These are phyloP conservation scores for Hestina assimilis DNA, from an alignment of 1,140 invertebrate species.

Conservation along the genomic window DNA sequence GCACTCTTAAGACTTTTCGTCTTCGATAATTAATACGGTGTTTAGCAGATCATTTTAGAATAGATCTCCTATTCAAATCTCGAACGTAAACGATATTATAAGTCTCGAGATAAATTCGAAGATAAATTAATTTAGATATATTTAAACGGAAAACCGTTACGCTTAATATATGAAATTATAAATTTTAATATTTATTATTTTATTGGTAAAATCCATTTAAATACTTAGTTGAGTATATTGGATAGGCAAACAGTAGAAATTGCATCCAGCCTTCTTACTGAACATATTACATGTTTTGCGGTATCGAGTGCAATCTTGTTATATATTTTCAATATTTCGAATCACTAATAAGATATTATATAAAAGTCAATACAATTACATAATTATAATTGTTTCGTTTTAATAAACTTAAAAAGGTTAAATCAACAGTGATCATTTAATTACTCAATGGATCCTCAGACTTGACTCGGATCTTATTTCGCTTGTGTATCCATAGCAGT, in stretches of 20 bases:
- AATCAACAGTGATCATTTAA: constrained; percentile 21
- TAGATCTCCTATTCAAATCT: background rate
- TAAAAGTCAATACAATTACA: too few species aligned
- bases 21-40: background rate
- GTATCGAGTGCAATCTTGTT: too few species aligned
- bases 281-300: background rate
- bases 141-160: too few species aligned
- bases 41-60: background rate
- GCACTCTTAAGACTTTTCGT: background rate
- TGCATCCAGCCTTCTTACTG: background rate
- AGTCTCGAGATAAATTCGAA: background rate
- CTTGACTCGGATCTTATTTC: constrained; percentile 46
- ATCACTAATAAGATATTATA: too few species aligned
- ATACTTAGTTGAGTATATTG: background rate
- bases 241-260: background rate
- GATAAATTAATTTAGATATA: too few species aligned
- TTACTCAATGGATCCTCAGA: constrained; percentile 17
- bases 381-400: constrained; percentile 13
- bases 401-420: constrained; percentile 19
- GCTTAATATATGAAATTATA: background rate
- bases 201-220: background rate
- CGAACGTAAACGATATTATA: background rate
- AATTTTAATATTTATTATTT: background rate
- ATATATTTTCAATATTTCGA: too few species aligned
- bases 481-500: constrained; percentile 38